phyloP scores from a whole-genome alignment of 2,113 vertebrate species.

The Cynopterus brachyotis region DNA sequence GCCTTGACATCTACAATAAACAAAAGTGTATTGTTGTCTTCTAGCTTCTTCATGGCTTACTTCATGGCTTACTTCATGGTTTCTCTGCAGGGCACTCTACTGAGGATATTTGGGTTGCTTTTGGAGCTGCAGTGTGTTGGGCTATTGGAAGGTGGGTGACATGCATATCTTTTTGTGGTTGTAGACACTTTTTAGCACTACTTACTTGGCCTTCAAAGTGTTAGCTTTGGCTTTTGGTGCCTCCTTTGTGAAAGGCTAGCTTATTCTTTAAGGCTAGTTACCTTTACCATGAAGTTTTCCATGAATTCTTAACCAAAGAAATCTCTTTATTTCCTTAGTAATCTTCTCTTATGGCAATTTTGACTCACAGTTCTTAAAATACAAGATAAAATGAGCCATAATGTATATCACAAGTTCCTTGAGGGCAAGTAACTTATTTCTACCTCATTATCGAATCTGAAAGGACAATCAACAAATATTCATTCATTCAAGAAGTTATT shows the following conservation, averaged over 20 bases:
- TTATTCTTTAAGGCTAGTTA: constrained; percentile 7
- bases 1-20: no score
- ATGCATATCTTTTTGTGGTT: no score
- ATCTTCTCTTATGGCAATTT: background rate
- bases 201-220: no score
- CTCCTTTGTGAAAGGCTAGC: background rate
- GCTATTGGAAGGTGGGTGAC: no score
- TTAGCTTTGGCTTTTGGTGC: no score
- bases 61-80: no score
- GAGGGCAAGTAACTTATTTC: constrained; percentile 19
- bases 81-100: no score
- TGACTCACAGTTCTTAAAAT: constrained; percentile 32
- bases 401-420: background rate
- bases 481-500: constrained; percentile 1
- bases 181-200: no score
- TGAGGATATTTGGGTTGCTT: no score
- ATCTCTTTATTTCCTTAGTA: background rate
- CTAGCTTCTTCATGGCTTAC: no score
- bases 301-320: constrained; percentile 12
- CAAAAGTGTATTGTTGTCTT: no score
- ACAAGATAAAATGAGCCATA: background rate
- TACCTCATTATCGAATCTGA: background rate
- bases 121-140: no score
- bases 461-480: background rate
- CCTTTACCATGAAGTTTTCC: background rate